These are phyloP conservation scores for Catonia carolina DNA, from an alignment of 2,888 invertebrate species.

Conservation along the genomic window DNA sequence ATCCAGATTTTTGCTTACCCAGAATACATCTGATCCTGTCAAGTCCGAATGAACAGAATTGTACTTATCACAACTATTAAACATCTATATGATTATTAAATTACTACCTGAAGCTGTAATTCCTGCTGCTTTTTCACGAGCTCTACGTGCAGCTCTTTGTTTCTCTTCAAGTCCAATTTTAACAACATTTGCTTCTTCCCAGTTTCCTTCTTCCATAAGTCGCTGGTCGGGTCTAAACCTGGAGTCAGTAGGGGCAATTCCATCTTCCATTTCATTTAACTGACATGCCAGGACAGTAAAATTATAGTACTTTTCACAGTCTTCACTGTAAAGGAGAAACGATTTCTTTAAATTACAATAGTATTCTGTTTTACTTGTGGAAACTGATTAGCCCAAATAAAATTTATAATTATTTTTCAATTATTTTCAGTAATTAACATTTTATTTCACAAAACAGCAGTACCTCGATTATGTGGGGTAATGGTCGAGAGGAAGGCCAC, in stretches of 20 bases:
- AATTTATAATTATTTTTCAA: neutral
- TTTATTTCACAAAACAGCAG: no score
- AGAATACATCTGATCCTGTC: no score
- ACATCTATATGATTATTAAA: no score
- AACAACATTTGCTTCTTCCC: conserved; percentile 86
- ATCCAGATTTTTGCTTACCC: no score
- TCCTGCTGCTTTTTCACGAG: conserved; percentile 73
- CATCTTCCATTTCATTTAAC: conserved; percentile 89
- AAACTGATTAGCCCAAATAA: no score
- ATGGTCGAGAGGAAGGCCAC: no score
- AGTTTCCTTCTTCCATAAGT: conserved; percentile 89
- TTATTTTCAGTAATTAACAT: no score
- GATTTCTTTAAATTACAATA: neutral
- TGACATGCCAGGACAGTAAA: conserved; percentile 94
- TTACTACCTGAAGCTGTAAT: conserved; percentile 41
- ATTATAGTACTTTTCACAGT: conserved; percentile 75
- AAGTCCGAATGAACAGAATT: no score
- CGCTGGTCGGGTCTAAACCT: conserved; percentile 92
- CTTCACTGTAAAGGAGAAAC: conserved; percentile 44
- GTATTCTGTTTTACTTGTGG: neutral
- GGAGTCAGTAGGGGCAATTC: conserved; percentile 92
- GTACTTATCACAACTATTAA: no score
- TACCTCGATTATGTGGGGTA: no score
- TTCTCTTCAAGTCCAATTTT: conserved; percentile 90
- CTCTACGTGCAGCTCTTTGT: conserved; percentile 68